A percentile compares a stretch with the other conserved stretches of the same genome.
phyloP scores from a whole-genome alignment of 64 coral and sea anemone genomes.

The Cladopsammia gracilis region DNA sequence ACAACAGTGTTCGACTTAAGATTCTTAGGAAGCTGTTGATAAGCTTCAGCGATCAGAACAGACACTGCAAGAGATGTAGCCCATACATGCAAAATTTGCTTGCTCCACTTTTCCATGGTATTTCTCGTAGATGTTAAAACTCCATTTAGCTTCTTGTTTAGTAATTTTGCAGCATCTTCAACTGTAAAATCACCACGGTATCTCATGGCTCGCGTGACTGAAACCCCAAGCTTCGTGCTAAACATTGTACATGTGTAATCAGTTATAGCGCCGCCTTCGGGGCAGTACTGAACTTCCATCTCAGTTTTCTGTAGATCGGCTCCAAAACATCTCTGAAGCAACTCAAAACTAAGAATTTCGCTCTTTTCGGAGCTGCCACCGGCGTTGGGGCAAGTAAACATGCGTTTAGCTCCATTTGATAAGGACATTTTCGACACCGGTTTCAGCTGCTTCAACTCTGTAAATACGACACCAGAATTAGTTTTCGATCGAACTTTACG shows the following conservation, averaged over 20 bases:
- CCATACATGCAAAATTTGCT: slow-evolving; percentile 93
- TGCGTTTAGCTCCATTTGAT: slow-evolving; percentile 71
- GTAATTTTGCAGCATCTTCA: slow-evolving; percentile 67
- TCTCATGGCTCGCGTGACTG: slow-evolving; percentile 91
- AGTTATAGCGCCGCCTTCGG: slow-evolving; percentile 79
- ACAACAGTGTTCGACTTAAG: slow-evolving; percentile 87
- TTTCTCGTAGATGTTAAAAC: slow-evolving; percentile 79
- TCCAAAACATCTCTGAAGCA: slow-evolving; percentile 83
- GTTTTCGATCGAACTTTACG: slow-evolving; percentile 46
- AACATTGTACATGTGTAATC: slow-evolving; percentile 90
- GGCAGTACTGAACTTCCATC: slow-evolving; percentile 86
- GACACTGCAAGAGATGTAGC: slow-evolving; percentile 61
- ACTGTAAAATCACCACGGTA: slow-evolving; percentile 83
- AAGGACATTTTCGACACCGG: slow-evolving; percentile 65
- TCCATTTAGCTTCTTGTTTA: slow-evolving; percentile 86
- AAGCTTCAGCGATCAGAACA: slow-evolving; percentile 50
- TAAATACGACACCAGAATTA: slow-evolving; percentile 68
- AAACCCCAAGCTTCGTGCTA: slow-evolving; percentile 78
- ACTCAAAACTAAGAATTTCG: slow-evolving; percentile 84
- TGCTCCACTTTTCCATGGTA: slow-evolving; percentile 86
- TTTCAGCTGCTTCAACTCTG: slow-evolving; percentile 59
- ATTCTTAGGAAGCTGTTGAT: slow-evolving; percentile 37
- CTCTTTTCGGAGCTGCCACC: slow-evolving; percentile 91
- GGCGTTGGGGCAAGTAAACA: slow-evolving; percentile 74
- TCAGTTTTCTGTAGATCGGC: slow-evolving; percentile 88